A percentile compares a stretch with the other conserved stretches of the same genome.
phyloP scores from a whole-genome alignment of 1,140 invertebrate genomes.

The Wasmannia auropunctata region DNA sequence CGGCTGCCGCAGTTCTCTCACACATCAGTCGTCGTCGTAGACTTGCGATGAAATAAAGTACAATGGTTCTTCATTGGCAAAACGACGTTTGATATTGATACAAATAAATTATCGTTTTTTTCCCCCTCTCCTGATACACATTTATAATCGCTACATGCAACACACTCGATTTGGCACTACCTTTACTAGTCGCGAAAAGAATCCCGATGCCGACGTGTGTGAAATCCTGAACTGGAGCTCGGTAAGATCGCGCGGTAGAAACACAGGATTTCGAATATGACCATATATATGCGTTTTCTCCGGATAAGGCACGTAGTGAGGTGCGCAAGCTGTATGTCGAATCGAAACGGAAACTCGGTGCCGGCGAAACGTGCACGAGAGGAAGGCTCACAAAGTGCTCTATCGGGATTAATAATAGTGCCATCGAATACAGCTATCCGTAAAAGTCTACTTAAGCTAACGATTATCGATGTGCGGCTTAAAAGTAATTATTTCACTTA shows the following conservation, averaged over 20 bases:
- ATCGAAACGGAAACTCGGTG: conserved; percentile 14
- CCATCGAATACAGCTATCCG: conserved; percentile 33
- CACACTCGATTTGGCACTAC: conserved; percentile 43
- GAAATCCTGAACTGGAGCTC: background rate
- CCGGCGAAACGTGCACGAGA: background rate
- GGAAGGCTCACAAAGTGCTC: conserved; percentile 4
- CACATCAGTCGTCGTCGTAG: background rate
- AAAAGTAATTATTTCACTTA: conserved; percentile 47
- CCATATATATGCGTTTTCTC: background rate
- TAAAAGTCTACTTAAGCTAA: conserved; percentile 53
- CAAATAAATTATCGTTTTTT: conserved; percentile 54
- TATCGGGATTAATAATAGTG: conserved; percentile 36
- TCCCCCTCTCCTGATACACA: conserved; percentile 32
- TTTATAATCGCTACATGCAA: conserved; percentile 43
- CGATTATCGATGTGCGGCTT: conserved; percentile 38
- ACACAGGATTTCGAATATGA: conserved; percentile 35
- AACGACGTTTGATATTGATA: conserved; percentile 62
- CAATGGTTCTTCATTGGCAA: conserved; percentile 48
- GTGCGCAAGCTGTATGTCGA: conserved; percentile 28
- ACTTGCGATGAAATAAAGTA: conserved; percentile 37
- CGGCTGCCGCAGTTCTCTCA: background rate
- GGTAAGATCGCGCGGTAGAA: background rate
- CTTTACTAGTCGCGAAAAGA: background rate
- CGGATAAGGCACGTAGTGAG: conserved; percentile 56
- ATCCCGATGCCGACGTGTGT: background rate